phyloP scores from a whole-genome alignment of 2,797 vertebrate genomes.

The Hemitrygon akajei region DNA sequence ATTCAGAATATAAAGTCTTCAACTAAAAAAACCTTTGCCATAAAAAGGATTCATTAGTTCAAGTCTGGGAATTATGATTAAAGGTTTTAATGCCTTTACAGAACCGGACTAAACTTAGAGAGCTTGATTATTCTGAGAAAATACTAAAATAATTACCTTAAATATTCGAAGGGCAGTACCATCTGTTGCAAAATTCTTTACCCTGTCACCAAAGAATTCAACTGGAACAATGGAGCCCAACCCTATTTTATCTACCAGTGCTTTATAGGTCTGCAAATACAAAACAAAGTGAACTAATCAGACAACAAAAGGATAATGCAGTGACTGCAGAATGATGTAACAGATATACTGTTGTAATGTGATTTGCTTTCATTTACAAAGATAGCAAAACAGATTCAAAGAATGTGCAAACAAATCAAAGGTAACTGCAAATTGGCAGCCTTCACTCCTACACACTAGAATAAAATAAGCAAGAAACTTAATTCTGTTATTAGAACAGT shows the following conservation, averaged over 20 bases:
- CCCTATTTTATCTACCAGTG: slow-evolving; percentile 86
- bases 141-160: slow-evolving; percentile 64
- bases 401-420: not conserved
- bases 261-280: slow-evolving; percentile 74
- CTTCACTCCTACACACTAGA: not conserved
- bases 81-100: not conserved
- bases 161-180: slow-evolving; percentile 78
- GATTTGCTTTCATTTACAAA: not conserved
- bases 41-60: not conserved
- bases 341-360: not conserved
- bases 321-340: not conserved
- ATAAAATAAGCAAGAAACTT: not conserved
- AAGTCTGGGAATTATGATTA: not conserved
- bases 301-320: not conserved
- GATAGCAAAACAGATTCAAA: not conserved
- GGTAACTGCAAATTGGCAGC: not conserved
- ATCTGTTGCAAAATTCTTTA: slow-evolving; percentile 80
- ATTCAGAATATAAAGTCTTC: not conserved
- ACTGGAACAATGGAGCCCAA: slow-evolving; percentile 84
- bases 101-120: not conserved
- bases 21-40: not conserved
- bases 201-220: slow-evolving; percentile 82
- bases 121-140: not conserved
- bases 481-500: not conserved
- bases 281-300: not conserved